Evolutionary conservation across 2,797 vertebrate genomes (phyloP), one percentile per base, ranked within the genome.

Genomic region (Myotis pilosus): DNA sequence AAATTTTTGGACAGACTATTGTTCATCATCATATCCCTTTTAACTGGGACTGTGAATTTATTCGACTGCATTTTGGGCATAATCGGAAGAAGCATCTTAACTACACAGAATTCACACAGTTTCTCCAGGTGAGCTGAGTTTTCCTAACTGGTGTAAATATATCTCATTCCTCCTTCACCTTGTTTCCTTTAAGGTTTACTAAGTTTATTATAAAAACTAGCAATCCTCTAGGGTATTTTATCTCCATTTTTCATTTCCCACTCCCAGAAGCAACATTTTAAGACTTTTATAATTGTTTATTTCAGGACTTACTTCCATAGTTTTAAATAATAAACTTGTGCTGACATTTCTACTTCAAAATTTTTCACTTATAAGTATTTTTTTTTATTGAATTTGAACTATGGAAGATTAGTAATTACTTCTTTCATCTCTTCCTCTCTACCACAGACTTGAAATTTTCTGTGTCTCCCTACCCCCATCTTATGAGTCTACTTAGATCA

Each of bases 21-120:
- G 99, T 99, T 97, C 99, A 99, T 98, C 99, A 99, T 97, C 99
- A 99, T 98, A 99, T 99, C 97, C 99, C 99, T 96, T 99, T 99
- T 98, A 99, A 99, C 98, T 99, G 99, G 99, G 99, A 99, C 97
- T 99, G 99, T 92, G 99, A 99, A 88, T 99, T 99, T 97, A 99
- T 99, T 98, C 98, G 98, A 69, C 98, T 99, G 97, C 99, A 99
- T 98, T 99, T 99, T 96, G 99, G 99, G 41, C 99, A 99, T 95
- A 99, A 99, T 97, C 98, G 98, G 97, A 99, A 99, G 98, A 99
- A 99, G 97, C 98, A 98, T 90, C 99, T 99, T 97, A 99, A 98
- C 98, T 99, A 99, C 98, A 98, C 99, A 72, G 99, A 99, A 97
- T 99, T 99, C 97, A 99, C 99, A 81, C 99, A 99, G 95, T 99